Evolutionary conservation across 2,888 invertebrate genomes (phyloP).

Genomic region (Sympetrum striolatum): DNA sequence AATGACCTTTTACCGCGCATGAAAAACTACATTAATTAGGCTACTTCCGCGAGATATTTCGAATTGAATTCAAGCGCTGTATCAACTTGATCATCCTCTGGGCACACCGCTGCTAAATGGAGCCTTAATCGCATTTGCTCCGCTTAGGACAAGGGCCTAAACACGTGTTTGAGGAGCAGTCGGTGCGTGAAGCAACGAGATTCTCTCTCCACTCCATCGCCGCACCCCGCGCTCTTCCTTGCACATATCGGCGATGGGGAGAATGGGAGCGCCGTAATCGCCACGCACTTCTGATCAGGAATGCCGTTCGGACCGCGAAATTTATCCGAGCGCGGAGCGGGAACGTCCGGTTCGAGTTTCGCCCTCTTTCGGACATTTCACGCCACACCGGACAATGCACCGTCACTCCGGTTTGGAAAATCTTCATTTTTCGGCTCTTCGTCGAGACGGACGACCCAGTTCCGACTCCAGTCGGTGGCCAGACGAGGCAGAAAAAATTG

Average conservation of each 20-base stretch:
- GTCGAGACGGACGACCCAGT: neutral
- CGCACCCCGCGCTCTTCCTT: neutral
- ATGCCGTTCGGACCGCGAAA: neutral
- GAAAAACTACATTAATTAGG: too few relatives aligned
- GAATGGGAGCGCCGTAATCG: neutral
- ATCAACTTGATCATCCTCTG: neutral
- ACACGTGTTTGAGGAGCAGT: neutral
- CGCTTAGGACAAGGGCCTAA: neutral
- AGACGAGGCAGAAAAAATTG: neutral
- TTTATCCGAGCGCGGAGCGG: neutral
- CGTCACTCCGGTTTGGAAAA: neutral
- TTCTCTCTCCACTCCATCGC: neutral
- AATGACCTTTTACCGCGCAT: too few relatives aligned
- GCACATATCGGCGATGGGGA: neutral
- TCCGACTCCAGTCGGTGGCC: neutral
- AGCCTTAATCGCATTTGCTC: neutral
- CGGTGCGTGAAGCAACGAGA: neutral
- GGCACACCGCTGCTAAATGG: neutral
- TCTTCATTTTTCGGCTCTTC: neutral
- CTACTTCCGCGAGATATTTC: too few relatives aligned
- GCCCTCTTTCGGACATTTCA: neutral
- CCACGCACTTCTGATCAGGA: neutral
- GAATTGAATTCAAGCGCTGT: too few relatives aligned
- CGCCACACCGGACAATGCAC: neutral
- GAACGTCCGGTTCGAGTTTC: neutral